Base-by-base conservation (phyloP, 2,113 vertebrate genomes). In the Pterocles burchelli region DNA sequence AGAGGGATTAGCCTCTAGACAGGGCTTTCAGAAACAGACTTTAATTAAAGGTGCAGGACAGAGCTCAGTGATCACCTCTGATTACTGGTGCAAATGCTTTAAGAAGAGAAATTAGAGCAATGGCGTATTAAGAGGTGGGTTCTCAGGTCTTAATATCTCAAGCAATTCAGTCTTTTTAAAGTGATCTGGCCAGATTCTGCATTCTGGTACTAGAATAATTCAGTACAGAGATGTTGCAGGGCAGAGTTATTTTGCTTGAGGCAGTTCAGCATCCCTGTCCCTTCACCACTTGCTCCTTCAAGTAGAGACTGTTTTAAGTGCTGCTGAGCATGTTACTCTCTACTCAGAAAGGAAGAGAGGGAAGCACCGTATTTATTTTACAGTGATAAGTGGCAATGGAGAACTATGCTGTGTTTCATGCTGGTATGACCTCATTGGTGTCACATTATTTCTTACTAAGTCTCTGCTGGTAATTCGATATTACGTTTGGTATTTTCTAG, bases 91-190 rank as follows among this genome's bases (percentile, higher is more conserved):
- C 79, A 97, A 91, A 97, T 93, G 89, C 94, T 96, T 90, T 97
- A 97, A 96, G 96, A 97, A 89, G 93, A 94, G 72, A 96, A 97
- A 97, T 97, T 97, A 96, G 96, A 97, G 95, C 95, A 97, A 97
- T 94, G 90, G 89, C 4, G 24, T 95, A 97, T 97, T 97, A 97
- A 88, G 96, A 86, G 68, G 61, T 94, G 65, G 73, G 51, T 75
- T 97, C 84, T 92, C 82, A 80, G 88, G 76, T 94, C 76, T 93
- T 96, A 96, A 31, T 93, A 93, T 93, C 58, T 89, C 70, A 85
- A 95, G 63, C 61, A 89, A 36, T 95, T 95, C 62, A 90, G 70
- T 75, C 74, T 77, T 97, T 96, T 57, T 49, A 38, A 95, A 90
- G 81, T 90, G 43, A 89, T 92, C 91, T 91, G 71, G 28, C 10